Conservation (phyloP, 2,888 invertebrate genomes). For the Ennomos quercinarius region DNA sequence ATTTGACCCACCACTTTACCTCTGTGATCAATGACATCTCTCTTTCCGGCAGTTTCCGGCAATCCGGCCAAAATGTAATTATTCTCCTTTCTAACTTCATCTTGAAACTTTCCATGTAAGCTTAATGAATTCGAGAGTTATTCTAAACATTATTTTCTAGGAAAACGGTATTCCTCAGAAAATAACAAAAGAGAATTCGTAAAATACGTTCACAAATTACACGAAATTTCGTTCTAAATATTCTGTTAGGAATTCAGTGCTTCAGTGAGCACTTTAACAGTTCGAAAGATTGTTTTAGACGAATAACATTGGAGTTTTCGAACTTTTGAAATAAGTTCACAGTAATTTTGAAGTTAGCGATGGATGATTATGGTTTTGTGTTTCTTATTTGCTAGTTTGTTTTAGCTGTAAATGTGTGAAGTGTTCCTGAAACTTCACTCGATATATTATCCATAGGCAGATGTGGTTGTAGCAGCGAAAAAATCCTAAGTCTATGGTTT, state of each 20-base stretch:
- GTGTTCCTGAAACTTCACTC: no score
- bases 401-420: constrained; percentile 1
- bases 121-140: constrained; percentile 22
- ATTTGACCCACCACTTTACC: no score
- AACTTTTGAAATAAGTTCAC: constrained; percentile 36
- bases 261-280: constrained; percentile 28
- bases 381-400: constrained; percentile 7
- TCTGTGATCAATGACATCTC: background rate
- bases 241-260: constrained; percentile 29
- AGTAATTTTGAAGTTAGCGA: constrained; percentile 31
- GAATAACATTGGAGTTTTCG: constrained; percentile 43
- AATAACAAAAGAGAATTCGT: constrained; percentile 23
- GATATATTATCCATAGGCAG: no score
- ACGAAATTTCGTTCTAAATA: constrained; percentile 26
- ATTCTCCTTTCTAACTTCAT: background rate
- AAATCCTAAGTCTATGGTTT: no score
- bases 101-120: constrained; percentile 19
- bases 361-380: constrained; percentile 28
- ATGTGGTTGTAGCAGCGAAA: no score
- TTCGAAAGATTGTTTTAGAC: constrained; percentile 41
- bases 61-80: constrained; percentile 3
- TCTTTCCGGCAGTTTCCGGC: background rate
- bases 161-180: constrained; percentile 13
- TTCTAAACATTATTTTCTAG: constrained; percentile 19
- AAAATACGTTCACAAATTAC: constrained; percentile 26